These are phyloP conservation scores for Euphonia xanthogaster DNA, from an alignment of 2,797 vertebrate genomes.

Conservation along the genomic window DNA sequence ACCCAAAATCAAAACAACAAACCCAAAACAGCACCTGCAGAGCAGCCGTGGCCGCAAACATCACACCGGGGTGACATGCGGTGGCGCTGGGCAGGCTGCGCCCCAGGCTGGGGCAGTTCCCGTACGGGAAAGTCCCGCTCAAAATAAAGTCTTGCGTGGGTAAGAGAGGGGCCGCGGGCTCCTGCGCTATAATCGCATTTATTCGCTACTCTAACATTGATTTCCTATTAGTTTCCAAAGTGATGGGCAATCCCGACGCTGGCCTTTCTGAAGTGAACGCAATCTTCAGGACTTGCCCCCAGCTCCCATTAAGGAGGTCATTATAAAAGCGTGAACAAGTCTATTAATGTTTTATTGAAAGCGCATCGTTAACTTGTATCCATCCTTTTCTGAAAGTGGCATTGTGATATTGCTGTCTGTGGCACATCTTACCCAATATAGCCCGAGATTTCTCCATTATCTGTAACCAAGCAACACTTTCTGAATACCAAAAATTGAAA, in stretches of 20 bases:
- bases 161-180: not conserved
- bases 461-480: slow-evolving; percentile 98
- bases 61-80: not conserved
- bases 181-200: slow-evolving; percentile 24
- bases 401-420: slow-evolving; percentile 94
- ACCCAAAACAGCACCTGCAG: not conserved
- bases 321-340: slow-evolving; percentile 95
- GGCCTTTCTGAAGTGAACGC: slow-evolving; percentile 63
- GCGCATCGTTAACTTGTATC: slow-evolving; percentile 98
- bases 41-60: not conserved
- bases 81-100: not conserved
- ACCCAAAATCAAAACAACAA: too few species aligned
- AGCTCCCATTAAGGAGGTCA: slow-evolving; percentile 80
- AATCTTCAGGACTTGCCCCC: slow-evolving; percentile 72
- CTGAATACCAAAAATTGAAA: slow-evolving; percentile 99
- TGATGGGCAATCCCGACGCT: slow-evolving; percentile 64
- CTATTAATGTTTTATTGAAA: slow-evolving; percentile 98
- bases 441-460: slow-evolving; percentile 94
- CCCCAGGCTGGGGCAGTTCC: not conserved
- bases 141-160: not conserved
- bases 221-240: slow-evolving; percentile 74
- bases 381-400: slow-evolving; percentile 93
- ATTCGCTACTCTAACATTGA: slow-evolving; percentile 69
- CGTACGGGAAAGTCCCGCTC: not conserved
- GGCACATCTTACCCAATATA: slow-evolving; percentile 96